These are phyloP conservation scores for Metaphire vulgaris DNA, from an alignment of 1,140 invertebrate species.

Conservation along the genomic window DNA sequence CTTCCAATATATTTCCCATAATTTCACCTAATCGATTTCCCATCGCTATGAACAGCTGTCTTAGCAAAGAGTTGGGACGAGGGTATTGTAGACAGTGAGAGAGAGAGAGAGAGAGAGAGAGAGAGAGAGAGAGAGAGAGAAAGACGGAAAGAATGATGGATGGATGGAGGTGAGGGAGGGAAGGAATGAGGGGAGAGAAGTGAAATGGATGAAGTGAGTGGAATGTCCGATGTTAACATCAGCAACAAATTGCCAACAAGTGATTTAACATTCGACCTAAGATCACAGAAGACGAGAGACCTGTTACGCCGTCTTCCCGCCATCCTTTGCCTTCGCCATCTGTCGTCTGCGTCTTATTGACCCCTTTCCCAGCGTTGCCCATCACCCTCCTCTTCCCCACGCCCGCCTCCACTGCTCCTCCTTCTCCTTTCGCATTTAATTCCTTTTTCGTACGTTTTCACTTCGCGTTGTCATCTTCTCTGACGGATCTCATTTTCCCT, in stretches of 20 bases:
- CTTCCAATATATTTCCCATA: too few relatives aligned
- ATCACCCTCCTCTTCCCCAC: not conserved
- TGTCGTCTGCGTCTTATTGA: too few relatives aligned
- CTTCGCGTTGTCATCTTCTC: not conserved
- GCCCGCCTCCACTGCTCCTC: not conserved
- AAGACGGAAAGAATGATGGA: not conserved
- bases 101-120: too few relatives aligned
- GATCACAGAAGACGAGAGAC: not conserved
- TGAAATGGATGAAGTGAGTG: too few relatives aligned
- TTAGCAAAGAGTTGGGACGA: too few relatives aligned
- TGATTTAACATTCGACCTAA: not conserved
- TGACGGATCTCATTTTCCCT: not conserved
- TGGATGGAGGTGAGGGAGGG: not conserved
- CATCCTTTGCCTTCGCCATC: not conserved
- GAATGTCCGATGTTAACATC: not conserved
- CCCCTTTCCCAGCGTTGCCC: too few relatives aligned
- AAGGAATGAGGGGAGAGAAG: not conserved
- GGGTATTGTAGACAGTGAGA: too few relatives aligned
- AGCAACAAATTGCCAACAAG: not conserved
- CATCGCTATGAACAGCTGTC: too few relatives aligned
- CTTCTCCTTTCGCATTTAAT: not conserved
- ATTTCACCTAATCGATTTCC: too few relatives aligned
- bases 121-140: not conserved
- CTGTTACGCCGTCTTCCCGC: not conserved
- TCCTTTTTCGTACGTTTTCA: not conserved